Base-by-base conservation (phyloP, 2,888 invertebrate genomes). In the Rhagonycha lutea region DNA sequence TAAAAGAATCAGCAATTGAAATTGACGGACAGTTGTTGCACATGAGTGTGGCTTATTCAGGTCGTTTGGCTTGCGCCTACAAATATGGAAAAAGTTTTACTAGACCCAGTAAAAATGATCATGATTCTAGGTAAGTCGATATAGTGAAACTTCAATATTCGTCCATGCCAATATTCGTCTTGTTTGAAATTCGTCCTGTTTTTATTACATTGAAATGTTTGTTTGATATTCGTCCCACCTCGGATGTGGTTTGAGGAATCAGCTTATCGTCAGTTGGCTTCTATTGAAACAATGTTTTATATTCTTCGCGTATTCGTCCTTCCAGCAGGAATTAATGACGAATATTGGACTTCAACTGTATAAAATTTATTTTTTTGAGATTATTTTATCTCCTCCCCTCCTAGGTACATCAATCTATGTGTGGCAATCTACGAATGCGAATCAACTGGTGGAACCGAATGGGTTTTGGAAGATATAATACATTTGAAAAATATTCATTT, bases 391-490 rank as follows among this genome's bases (percentile, higher is more conserved):
- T 18, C 9, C 7, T 9, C 61, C 63, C 61, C 26, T 62, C 72
- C 8, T 23, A 76, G 76, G 47, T 97, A 94, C 86, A 96, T 97
- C 24, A 96, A 97, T 86, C 89, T 97, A 0, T 95, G 95, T 88
- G 97, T 99, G 8, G 97, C 98, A 65, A 98, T 99, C 80, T 99
- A 98, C 89, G 99, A 99, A 87, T 99, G 99, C 87, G 99, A 99
- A 89, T 98, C 98, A 80, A 98, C 98, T 7, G 99, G 98, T 69
- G 98, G 96, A 75, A 94, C 94, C 61, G 95, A 95, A 84, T 99
- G 98, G 98, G 91, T 98, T 65, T 89, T 98, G 11, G 98, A 99
- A 86, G 98, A 99, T 83, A 97, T 96, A 0, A 98, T 99, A 81
- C 96, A 98, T 81, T 88, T 99, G 83, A 94, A 96, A 85, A 98